Evolutionary conservation across 1,140 invertebrate genomes (phyloP), one percentile per base, ranked within the genome.

Genomic region (Laodelphax striatellus): DNA sequence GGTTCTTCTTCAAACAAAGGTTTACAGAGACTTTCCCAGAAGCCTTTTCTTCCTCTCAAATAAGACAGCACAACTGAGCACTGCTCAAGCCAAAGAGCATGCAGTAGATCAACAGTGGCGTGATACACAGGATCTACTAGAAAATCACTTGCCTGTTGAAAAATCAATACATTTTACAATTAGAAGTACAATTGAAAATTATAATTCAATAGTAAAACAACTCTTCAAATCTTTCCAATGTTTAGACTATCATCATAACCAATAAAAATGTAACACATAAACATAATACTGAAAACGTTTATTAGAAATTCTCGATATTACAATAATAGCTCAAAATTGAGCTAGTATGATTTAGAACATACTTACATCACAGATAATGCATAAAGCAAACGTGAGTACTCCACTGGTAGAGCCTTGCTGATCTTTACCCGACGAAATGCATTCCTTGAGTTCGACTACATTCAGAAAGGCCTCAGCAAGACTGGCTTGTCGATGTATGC

Each of bases 401-500:
- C 46, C 46, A 50, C 21, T 50, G 14, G 6, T 50, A 50, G 16
- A 5, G 6, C 57, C 57, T 19, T 59, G 44, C 13, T 44, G 50
- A 10, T 59, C 57, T 34, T 59, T 50, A 3, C 44, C 57, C n/a
- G 42, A 14, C 11, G 50, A 5, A 6, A 59, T 50, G 52, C 46
- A 59, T 22, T 59, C 57, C 57, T 59, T 59, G 19, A 59, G 28
- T 19, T 59, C 57, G 5, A 59, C 16, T n/a, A 50, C 57, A 17
- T 59, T 59, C 2, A 59, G 46, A 28, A 59, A 59, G 17, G 57
- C 57, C 46, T 59, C 57, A 16, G 57, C 57, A 22, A 59, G 57
- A 59, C 57, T 59, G 21, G 57, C 57, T 17, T 59, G 57, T 19
- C 50, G 44, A 31, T 59, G 57, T 0, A 59, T 52, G 28, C 57